A percentile compares a stretch with the other conserved stretches of the same genome.
Conservation (phyloP, 2,113 vertebrate genomes). For the Misgurnus mizolepis region DNA sequence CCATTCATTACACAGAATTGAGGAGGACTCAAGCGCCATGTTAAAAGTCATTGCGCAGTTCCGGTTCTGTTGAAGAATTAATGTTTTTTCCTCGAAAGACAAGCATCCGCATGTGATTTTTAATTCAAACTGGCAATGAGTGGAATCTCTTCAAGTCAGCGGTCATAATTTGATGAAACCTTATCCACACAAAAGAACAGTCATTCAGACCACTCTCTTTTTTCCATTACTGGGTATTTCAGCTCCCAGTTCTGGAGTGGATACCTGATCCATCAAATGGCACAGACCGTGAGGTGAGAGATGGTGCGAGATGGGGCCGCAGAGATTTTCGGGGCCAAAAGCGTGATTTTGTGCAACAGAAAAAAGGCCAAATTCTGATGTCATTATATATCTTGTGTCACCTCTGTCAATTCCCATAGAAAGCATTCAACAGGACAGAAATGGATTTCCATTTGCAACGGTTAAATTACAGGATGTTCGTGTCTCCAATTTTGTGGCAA, state of each 20-base stretch:
- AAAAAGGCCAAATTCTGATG: slow-evolving; percentile 23
- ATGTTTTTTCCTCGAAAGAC: slow-evolving; percentile 42
- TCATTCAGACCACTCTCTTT: slow-evolving; percentile 3
- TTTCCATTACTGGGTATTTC: slow-evolving; percentile 29
- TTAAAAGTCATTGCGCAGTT: slow-evolving; percentile 26
- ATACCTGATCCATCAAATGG: slow-evolving; percentile 35
- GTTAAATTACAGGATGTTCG: slow-evolving; percentile 34
- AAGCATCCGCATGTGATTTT: slow-evolving; percentile 26
- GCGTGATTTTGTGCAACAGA: slow-evolving; percentile 5
- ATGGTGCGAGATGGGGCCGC: slow-evolving; percentile 9
- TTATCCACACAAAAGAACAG: not conserved
- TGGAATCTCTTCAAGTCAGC: slow-evolving; percentile 19
- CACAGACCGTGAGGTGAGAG: not conserved
- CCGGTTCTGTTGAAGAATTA: slow-evolving; percentile 15
- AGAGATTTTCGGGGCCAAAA: not conserved
- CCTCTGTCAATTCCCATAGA: slow-evolving; percentile 29
- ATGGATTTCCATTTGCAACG: slow-evolving; percentile 31
- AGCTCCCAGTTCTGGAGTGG: slow-evolving; percentile 4
- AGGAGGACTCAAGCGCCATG: not conserved
- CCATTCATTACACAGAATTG: not conserved
- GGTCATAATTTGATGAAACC: slow-evolving; percentile 21
- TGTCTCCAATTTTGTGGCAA: slow-evolving; percentile 13
- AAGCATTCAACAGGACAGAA: slow-evolving; percentile 33
- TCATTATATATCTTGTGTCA: slow-evolving; percentile 38
- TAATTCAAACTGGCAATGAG: slow-evolving; percentile 22